Evolutionary conservation across 2,888 invertebrate species (phyloP), one percentile per base, ranked within the genome.

Genomic region (Apamea epomidion): DNA sequence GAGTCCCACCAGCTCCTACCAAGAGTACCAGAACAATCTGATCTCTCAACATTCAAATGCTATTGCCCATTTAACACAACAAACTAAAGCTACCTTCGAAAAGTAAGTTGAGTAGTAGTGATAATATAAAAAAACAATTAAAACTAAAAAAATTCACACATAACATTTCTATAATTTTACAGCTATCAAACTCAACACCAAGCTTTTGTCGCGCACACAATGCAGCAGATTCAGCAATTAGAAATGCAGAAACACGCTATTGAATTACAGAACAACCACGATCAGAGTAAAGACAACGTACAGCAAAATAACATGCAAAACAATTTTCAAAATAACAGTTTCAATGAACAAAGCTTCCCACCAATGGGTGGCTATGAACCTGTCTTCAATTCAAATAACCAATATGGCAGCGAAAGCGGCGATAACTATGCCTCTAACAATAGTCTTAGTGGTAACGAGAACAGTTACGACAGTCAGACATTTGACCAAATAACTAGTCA

Each of bases 141-240:
- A 37, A 6, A 14, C 37, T 14, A 65, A 42, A 60, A 60, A 60
- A 42, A 42, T 72, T 60, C n/a, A 72, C 14, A 60, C 58, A 25
- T 70, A 37, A 37, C 0, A 48, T 78, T 51, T 76, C 1, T 75
- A 21, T 76, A 2, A 76, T 67, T 81, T 92, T 96, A 78, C 93
- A 98, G 98, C 91, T 99, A 99, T 92, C 98, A 99, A 96, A 98
- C 98, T 65, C 99, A 99, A 93, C 99, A 99, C 96, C 98, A 99
- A 94, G 99, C 99, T 21, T 99, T 99, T 94, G 98, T 99, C 21
- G 98, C 98, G 81, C 99, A 99, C 96, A 98, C 99, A 12, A 97
- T 98, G 95, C 98, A 98, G 93, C 99, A 99, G 95, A 98, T 99
- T 90, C 98, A 98, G 91, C 98, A 98, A 90, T 96, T 98, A 74